Percentiles rank a stretch among this genome's conserved stretches.
phyloP scores from a whole-genome alignment of 2,888 invertebrate species.

The Drosophila kokeensis region DNA sequence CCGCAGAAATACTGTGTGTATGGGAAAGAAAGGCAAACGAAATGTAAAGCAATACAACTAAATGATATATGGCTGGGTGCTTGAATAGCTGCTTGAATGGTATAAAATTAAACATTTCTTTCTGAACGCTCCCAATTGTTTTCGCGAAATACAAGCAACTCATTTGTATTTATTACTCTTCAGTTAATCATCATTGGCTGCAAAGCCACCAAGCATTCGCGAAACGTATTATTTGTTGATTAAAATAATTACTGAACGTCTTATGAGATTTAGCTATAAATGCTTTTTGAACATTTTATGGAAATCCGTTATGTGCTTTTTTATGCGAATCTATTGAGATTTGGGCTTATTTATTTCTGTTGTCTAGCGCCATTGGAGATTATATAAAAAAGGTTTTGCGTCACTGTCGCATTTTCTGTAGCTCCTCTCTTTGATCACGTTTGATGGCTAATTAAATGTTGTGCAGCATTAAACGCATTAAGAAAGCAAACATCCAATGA shows the following conservation, averaged over 20 bases:
- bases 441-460: constrained; percentile 69
- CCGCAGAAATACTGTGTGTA: constrained; percentile 1
- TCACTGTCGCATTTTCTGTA: constrained; percentile 27
- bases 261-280: constrained; percentile 15
- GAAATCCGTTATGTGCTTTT: constrained; percentile 16
- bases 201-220: constrained; percentile 15
- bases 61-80: constrained; percentile 21
- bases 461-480: constrained; percentile 22
- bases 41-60: constrained; percentile 19
- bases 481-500: constrained; percentile 36
- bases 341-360: not conserved
- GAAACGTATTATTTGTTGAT: constrained; percentile 15
- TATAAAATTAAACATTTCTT: constrained; percentile 54
- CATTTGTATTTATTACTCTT: constrained; percentile 40
- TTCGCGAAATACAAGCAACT: constrained; percentile 53
- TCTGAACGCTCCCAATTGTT: constrained; percentile 20
- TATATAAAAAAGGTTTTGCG: constrained; percentile 46
- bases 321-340: constrained; percentile 4
- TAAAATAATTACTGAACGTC: constrained; percentile 9
- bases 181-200: constrained; percentile 6
- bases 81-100: constrained; percentile 36
- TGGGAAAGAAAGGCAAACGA: constrained; percentile 48
- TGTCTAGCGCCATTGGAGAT: constrained; percentile 24
- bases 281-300: constrained; percentile 12
- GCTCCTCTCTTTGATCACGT: constrained; percentile 45